phyloP scores from a whole-genome alignment of 92 coral and sea anemone species.

The Parazoanthus atlanticus region DNA sequence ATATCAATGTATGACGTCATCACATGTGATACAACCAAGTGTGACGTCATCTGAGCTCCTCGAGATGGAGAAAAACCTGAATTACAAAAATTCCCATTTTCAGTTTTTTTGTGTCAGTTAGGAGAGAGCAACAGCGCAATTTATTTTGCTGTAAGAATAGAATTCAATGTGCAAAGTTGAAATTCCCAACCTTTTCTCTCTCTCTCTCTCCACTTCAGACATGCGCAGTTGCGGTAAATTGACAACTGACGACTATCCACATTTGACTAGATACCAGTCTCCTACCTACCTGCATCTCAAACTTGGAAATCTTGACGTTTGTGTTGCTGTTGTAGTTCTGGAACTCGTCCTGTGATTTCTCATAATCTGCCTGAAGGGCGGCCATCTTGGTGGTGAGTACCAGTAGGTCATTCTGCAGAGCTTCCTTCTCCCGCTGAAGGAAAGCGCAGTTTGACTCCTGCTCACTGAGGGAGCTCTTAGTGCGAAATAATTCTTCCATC shows the following conservation, averaged over 20 bases:
- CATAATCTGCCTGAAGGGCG: slow-evolving; percentile 49
- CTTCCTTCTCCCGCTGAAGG: slow-evolving; percentile 50
- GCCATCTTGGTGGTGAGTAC: slow-evolving; percentile 45
- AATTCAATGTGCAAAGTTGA: too few species aligned
- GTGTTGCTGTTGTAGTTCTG: slow-evolving; percentile 46
- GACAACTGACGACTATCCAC: too few species aligned
- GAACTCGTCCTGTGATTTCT: slow-evolving; percentile 46
- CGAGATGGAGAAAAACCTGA: too few species aligned
- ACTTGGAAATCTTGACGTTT: slow-evolving; percentile 47
- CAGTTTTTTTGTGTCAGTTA: too few species aligned
- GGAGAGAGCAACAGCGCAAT: too few species aligned
- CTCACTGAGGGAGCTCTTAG: slow-evolving; percentile 46
- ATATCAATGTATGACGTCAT: too few species aligned
- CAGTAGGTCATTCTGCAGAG: slow-evolving; percentile 39
- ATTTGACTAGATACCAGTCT: background rate
- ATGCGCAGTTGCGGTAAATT: background rate
- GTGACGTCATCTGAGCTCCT: too few species aligned
- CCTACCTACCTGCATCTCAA: slow-evolving; percentile 41
- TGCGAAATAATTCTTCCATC: slow-evolving; percentile 47
- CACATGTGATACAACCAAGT: too few species aligned
- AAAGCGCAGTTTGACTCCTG: slow-evolving; percentile 49
- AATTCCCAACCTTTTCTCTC: too few species aligned
- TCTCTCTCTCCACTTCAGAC: background rate
- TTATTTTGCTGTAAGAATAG: too few species aligned
- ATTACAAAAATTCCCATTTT: too few species aligned